phyloP scores from a whole-genome alignment of 2,797 vertebrate genomes.

The Muscicapa striata region DNA sequence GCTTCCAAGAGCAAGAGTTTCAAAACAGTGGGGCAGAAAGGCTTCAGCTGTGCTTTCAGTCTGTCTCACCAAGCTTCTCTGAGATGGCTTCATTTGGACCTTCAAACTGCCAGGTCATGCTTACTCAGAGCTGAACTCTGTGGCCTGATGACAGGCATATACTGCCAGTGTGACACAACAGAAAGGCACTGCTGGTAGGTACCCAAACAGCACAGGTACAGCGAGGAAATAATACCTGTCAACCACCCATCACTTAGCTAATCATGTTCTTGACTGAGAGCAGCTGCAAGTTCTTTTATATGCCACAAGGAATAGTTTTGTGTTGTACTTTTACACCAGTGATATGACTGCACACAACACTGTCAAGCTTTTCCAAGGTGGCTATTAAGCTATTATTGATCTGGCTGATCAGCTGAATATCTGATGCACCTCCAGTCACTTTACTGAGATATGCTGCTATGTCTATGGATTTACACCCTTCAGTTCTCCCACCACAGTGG shows the following conservation, averaged over 20 bases:
- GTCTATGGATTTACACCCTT: neutral
- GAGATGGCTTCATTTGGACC: neutral
- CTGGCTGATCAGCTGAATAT: neutral
- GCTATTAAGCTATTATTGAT: neutral
- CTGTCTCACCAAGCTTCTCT: neutral
- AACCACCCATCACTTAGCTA: neutral
- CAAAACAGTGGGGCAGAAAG: neutral
- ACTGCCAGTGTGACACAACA: neutral
- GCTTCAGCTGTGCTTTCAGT: neutral
- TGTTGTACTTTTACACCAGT: neutral
- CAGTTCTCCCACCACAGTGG: accelerated
- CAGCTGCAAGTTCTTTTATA: neutral
- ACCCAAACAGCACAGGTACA: neutral
- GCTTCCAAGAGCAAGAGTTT: neutral
- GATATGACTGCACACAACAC: accelerated
- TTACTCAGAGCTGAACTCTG: neutral
- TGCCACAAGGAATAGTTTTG: neutral
- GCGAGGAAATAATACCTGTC: neutral
- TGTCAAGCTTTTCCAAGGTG: neutral
- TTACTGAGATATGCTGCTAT: neutral
- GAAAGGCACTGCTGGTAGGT: neutral
- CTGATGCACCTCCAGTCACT: neutral
- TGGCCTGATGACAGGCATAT: accelerated
- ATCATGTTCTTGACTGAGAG: neutral
- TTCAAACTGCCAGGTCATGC: neutral